Evolutionary conservation across 2,888 invertebrate species (phyloP), one percentile per base, ranked within the genome.

Genomic region (Sipha maydis): DNA sequence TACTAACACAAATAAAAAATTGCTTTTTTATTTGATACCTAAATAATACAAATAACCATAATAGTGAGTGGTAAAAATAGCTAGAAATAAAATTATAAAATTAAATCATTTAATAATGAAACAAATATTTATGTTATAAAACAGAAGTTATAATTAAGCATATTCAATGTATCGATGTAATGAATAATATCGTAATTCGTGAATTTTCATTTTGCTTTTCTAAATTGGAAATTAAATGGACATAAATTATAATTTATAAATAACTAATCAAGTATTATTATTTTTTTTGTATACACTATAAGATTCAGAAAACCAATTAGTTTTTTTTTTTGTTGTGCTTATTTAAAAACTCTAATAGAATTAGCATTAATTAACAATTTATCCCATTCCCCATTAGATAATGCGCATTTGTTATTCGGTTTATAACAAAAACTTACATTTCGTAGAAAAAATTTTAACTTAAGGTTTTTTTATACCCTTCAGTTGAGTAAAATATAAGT

Each of bases 1-100:
- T 56, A 75, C n/a, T n/a, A 38, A 38, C 54, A 21, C n/a, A 56
- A 56, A 75, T n/a, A 61, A 61, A 7, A 38, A 84, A 84, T 76
- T 11, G 67, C 31, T n/a, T 38, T 73, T 79, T 73, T 54, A 56
- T 56, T 73, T 71, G 25, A n/a, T 48, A 48, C 31, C 31, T 28
- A 19, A 38, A 38, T 38, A 7, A 34, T 25, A 11, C 48, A 28
- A 25, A 69, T 69, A 28, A 78, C 54, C 19, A 54, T 54, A 48
- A 56, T 34, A 7, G 14, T 79, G 21, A 34, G 25, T 1, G 11
- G 25, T 31, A 79, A 61, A 61, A 61, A 28, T 67, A 21, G 25
- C 8, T 41, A 0, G 28, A 41, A 41, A 69, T 38, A 28, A 38
- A 69, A 80, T 67, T 19, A 9, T 8, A n/a, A 67, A 17, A 67